Percentiles rank a stretch among this genome's conserved stretches.
These are phyloP conservation scores for Solenodon paradoxus DNA, from an alignment of 2,113 vertebrate genomes.

Conservation along the genomic window DNA sequence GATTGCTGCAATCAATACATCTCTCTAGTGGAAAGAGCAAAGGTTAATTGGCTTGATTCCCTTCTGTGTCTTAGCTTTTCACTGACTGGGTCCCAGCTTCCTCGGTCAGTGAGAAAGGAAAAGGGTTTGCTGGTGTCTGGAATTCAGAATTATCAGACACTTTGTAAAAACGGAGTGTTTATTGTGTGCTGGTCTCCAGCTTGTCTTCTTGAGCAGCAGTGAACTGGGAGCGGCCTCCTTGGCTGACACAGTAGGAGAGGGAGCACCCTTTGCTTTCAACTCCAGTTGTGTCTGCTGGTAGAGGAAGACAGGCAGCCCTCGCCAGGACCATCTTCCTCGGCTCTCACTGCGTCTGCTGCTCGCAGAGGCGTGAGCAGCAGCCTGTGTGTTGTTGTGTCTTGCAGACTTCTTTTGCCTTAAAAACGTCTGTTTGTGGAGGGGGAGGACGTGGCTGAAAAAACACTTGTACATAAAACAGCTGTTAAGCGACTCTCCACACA, in stretches of 20 bases:
- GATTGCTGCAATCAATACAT: background rate
- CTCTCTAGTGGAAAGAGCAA: background rate
- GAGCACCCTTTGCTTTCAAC: background rate
- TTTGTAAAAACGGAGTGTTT: background rate
- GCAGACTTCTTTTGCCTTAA: slow-evolving; percentile 75
- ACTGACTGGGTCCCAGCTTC: too few species aligned
- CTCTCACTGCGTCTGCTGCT: slow-evolving; percentile 39
- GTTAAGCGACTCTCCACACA: slow-evolving; percentile 86
- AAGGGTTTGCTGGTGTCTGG: background rate
- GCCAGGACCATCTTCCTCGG: background rate
- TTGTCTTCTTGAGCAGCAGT: background rate
- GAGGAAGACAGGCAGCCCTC: background rate
- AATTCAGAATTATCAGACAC: background rate
- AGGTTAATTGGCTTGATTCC: background rate
- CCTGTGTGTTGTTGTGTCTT: slow-evolving; percentile 71
- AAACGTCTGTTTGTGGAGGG: slow-evolving; percentile 82
- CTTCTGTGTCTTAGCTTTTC: background rate
- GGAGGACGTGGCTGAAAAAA: slow-evolving; percentile 91
- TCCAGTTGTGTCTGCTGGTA: background rate
- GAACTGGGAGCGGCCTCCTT: background rate
- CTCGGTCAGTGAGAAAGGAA: background rate
- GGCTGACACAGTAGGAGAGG: background rate
- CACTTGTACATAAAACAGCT: slow-evolving; percentile 87
- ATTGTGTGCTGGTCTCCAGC: background rate
- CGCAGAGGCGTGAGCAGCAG: slow-evolving; percentile 51